These are phyloP conservation scores for Coilia nasus DNA, from an alignment of 2,797 vertebrate species.

Conservation along the genomic window DNA sequence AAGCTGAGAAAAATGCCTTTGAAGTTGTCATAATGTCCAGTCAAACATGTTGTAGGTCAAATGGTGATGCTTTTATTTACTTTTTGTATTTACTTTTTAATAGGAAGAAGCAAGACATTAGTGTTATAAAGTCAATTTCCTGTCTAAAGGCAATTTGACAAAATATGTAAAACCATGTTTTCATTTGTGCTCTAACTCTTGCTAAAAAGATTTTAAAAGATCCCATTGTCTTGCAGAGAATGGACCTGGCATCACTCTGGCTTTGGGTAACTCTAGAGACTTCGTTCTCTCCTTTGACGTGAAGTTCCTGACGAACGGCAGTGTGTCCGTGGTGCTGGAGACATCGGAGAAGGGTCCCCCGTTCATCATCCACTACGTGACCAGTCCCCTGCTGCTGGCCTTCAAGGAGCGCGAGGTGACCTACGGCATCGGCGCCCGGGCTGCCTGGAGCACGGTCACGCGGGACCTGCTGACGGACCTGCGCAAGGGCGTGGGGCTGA, in stretches of 20 bases:
- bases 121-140: no score
- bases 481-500: conserved; percentile 84
- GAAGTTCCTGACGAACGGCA: conserved; percentile 81
- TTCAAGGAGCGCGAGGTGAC: conserved; percentile 77
- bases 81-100: no score
- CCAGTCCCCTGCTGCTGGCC: conserved; percentile 77
- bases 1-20: no score
- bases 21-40: no score
- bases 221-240: conserved; percentile 63
- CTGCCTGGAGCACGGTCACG: conserved; percentile 79
- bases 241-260: conserved; percentile 79
- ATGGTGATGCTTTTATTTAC: no score
- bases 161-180: no score
- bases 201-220: neutral
- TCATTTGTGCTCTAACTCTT: neutral
- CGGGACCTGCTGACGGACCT: conserved; percentile 84
- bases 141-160: no score
- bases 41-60: no score
- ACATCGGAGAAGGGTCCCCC: conserved; percentile 81
- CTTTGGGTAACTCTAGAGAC: conserved; percentile 78
- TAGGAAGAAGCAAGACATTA: no score
- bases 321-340: conserved; percentile 82
- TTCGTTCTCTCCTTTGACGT: conserved; percentile 85
- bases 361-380: conserved; percentile 82
- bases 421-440: conserved; percentile 80